These are phyloP conservation scores for Neoitamus cyanurus DNA, from an alignment of 2,888 invertebrate genomes.

Conservation along the genomic window DNA sequence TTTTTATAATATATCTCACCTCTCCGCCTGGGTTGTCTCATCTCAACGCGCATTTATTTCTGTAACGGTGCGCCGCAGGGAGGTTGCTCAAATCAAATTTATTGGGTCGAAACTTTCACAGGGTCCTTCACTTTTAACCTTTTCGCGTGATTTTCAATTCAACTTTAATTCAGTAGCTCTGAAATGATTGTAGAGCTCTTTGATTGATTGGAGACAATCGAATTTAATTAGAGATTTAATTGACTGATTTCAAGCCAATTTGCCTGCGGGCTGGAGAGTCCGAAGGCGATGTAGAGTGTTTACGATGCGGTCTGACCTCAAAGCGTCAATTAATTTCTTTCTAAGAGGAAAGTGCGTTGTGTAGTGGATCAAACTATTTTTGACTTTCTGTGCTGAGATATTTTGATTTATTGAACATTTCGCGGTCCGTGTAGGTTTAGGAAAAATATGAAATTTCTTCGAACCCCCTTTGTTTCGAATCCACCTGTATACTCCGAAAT, in stretches of 20 bases:
- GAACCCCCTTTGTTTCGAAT: too few species aligned
- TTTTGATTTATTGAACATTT: too few species aligned
- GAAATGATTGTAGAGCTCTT: not conserved
- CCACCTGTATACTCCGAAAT: too few species aligned
- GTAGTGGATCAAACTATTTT: too few species aligned
- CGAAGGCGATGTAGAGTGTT: not conserved
- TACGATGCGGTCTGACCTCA: not conserved
- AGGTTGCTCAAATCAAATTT: constrained; percentile 15
- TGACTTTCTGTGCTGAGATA: too few species aligned
- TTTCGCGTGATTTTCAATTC: constrained; percentile 6
- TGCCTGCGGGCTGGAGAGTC: not conserved
- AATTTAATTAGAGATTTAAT: not conserved
- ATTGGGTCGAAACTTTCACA: constrained; percentile 29
- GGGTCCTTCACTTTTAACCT: constrained; percentile 28
- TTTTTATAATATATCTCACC: not conserved
- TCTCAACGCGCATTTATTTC: not conserved
- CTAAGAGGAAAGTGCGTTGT: too few species aligned
- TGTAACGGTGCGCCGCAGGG: not conserved
- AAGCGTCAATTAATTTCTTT: not conserved
- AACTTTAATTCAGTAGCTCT: not conserved
- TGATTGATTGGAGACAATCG: constrained; percentile 5
- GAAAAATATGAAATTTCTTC: too few species aligned
- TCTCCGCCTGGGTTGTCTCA: not conserved
- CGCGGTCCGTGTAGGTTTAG: too few species aligned
- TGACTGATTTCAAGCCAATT: not conserved